Evolutionary conservation across 2,797 vertebrate species (phyloP).

Genomic region (Amblyopsis hoosieri): DNA sequence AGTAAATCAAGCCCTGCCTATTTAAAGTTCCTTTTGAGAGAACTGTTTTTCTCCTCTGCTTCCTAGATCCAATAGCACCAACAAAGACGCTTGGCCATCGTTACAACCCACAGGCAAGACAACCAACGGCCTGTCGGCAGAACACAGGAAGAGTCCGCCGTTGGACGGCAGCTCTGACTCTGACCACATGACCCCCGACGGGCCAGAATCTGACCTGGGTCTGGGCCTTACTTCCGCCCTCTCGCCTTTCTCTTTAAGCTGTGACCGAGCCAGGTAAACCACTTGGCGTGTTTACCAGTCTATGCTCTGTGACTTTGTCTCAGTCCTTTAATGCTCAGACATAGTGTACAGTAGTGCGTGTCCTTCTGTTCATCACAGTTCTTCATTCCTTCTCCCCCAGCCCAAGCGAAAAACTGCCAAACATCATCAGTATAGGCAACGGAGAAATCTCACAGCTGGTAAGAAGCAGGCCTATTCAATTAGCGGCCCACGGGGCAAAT

Average conservation of each 20-base stretch:
- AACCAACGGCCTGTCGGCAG: conserved; percentile 79
- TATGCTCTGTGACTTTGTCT: no score
- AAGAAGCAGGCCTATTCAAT: conserved; percentile 41
- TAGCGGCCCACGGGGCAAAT: no score
- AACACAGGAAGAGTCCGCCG: conserved; percentile 80
- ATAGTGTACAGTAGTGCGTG: no score
- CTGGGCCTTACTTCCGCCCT: conserved; percentile 77
- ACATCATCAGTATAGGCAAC: conserved; percentile 89
- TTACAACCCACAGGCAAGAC: conserved; percentile 82
- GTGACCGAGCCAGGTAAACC: conserved; percentile 64
- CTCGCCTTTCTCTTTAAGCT: conserved; percentile 68
- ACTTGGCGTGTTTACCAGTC: not conserved
- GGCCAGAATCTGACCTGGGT: conserved; percentile 80
- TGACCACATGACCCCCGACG: conserved; percentile 83
- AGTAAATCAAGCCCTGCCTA: no score
- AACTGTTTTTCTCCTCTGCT: not conserved
- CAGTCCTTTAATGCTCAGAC: not conserved
- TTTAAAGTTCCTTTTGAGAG: no score
- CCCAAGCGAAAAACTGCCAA: conserved; percentile 87
- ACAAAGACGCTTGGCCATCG: conserved; percentile 86
- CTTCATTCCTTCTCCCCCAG: conserved; percentile 56
- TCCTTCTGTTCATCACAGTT: not conserved
- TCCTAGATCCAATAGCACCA: conserved; percentile 81
- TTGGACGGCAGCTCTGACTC: conserved; percentile 81
- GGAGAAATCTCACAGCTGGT: conserved; percentile 89